phyloP scores from a whole-genome alignment of 2,797 vertebrate genomes.

The Pangasius mekongensis region DNA sequence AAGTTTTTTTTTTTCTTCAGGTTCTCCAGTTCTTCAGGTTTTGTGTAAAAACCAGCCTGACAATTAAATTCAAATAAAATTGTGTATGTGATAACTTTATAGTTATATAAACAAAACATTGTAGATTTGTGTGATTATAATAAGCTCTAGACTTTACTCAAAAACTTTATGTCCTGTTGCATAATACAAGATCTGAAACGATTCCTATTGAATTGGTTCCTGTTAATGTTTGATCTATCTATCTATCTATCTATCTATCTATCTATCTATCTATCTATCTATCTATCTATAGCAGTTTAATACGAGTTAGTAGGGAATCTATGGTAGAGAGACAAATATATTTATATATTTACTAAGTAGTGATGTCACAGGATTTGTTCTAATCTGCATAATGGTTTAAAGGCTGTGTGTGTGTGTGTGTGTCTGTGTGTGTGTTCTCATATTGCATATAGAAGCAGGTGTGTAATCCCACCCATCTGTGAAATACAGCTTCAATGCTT shows the following conservation, averaged over 20 bases:
- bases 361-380: conserved; percentile 14
- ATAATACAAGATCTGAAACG: not conserved
- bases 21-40: not conserved
- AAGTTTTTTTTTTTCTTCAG: not conserved
- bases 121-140: not conserved
- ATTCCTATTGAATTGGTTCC: not conserved
- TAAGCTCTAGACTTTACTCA: not conserved
- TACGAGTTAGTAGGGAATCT: not conserved
- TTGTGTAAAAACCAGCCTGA: not conserved
- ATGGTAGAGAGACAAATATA: not conserved
- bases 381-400: conserved; percentile 45
- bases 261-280: conserved; percentile 6
- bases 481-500: conserved; percentile 56
- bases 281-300: not conserved
- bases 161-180: not conserved
- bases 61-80: not conserved
- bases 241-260: not conserved
- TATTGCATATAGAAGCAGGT: conserved; percentile 29
- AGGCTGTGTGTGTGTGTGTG: conserved; percentile 13
- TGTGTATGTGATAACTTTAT: conserved; percentile 5
- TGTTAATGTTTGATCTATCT: not conserved
- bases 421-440: conserved; percentile 38
- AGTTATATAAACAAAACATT: not conserved
- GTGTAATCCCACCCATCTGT: conserved; percentile 33
- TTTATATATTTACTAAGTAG: not conserved